phyloP scores from a whole-genome alignment of 2,888 invertebrate species.

The Thalpophila matura region DNA sequence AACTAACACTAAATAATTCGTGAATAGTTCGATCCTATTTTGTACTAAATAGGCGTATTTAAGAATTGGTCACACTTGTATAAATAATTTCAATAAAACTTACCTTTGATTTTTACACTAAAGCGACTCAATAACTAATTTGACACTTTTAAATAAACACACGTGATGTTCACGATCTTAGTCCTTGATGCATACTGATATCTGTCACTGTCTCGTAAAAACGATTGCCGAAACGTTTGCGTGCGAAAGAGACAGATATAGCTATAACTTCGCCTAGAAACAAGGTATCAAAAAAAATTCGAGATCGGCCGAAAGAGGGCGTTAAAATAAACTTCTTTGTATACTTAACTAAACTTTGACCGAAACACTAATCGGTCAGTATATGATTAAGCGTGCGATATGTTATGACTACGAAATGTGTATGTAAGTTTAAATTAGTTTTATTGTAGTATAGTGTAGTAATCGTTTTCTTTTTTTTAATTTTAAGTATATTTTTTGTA shows the following conservation, averaged over 20 bases:
- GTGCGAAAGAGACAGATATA: constrained; percentile 17
- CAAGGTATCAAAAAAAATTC: constrained; percentile 18
- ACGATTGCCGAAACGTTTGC: constrained; percentile 17
- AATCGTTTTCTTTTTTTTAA: too few species aligned
- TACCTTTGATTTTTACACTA: constrained; percentile 13
- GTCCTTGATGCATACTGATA: constrained; percentile 12
- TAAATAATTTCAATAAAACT: constrained; percentile 18
- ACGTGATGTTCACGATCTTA: constrained; percentile 2
- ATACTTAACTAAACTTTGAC: constrained; percentile 17
- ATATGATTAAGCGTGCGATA: constrained; percentile 17
- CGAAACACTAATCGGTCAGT: constrained; percentile 19
- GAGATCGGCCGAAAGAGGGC: constrained; percentile 19
- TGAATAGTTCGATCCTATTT: constrained; percentile 10
- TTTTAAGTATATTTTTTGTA: too few species aligned
- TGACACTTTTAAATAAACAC: constrained; percentile 12
- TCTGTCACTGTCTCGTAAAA: constrained; percentile 23
- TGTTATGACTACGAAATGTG: too few species aligned
- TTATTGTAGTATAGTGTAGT: too few species aligned
- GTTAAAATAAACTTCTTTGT: constrained; percentile 21
- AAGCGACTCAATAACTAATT: constrained; percentile 10
- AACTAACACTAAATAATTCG: constrained; percentile 14
- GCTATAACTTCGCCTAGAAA: constrained; percentile 8
- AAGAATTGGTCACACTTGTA: constrained; percentile 8
- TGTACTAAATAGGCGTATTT: constrained; percentile 13
- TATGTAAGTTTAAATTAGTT: too few species aligned